Evolutionary conservation across 2,888 invertebrate species (phyloP).

Genomic region (Orchesella flavescens): DNA sequence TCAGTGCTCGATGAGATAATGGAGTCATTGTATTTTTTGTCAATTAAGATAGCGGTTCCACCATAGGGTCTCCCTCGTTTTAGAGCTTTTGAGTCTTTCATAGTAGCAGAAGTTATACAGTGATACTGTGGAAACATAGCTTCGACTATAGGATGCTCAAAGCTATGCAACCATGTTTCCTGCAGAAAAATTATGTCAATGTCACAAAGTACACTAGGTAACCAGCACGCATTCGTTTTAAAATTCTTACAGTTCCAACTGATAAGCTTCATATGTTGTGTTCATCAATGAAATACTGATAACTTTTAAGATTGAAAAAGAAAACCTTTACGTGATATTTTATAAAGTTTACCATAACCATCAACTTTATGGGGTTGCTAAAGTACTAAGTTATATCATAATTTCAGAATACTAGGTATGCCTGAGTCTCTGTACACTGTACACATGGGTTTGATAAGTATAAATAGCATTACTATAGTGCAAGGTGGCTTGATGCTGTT

Average conservation of each 20-base stretch:
- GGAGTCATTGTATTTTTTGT: background rate
- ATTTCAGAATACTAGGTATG: constrained; percentile 32
- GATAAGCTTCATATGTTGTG: no score
- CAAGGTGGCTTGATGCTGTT: background rate
- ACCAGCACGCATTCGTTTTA: constrained; percentile 23
- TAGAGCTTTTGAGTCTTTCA: background rate
- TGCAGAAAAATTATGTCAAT: constrained; percentile 22
- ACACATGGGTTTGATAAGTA: background rate
- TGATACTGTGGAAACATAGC: background rate
- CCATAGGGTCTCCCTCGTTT: constrained; percentile 26
- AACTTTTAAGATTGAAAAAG: background rate
- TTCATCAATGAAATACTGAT: constrained; percentile 16
- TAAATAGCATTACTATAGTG: background rate
- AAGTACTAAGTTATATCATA: constrained; percentile 37
- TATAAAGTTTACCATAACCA: background rate
- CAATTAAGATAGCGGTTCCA: constrained; percentile 7
- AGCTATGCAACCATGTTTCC: constrained; percentile 26
- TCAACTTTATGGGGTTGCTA: background rate
- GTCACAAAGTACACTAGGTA: background rate
- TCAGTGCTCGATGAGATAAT: background rate
- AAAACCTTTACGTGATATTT: constrained; percentile 1
- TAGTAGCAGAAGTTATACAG: background rate
- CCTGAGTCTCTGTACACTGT: background rate
- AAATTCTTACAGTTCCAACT: constrained; percentile 34
- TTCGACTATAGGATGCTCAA: background rate